phyloP scores from a whole-genome alignment of 2,797 vertebrate genomes.

The Syngnathus rostellatus region DNA sequence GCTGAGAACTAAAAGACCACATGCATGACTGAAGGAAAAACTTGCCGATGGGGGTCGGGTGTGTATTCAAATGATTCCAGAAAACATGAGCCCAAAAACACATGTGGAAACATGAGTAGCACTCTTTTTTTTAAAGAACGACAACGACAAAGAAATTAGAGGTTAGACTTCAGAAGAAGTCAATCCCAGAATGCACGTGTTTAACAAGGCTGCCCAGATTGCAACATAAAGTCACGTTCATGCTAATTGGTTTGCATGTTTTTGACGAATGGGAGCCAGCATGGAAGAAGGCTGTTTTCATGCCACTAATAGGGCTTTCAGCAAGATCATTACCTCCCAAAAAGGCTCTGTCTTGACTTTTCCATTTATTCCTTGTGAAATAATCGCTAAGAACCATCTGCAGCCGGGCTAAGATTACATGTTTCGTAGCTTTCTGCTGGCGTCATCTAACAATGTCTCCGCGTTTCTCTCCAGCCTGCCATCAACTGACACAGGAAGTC shows the following conservation, averaged over 20 bases:
- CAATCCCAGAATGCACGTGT: slow-evolving; percentile 29
- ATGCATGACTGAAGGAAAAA: not conserved
- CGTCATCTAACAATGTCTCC: slow-evolving; percentile 42
- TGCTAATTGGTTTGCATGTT: slow-evolving; percentile 32
- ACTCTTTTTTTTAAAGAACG: not conserved
- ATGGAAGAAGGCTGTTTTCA: slow-evolving; percentile 17
- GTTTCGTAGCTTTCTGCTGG: slow-evolving; percentile 33
- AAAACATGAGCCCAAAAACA: not conserved
- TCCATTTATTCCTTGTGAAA: slow-evolving; percentile 32
- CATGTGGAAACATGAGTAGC: not conserved
- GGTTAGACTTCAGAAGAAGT: slow-evolving; percentile 10
- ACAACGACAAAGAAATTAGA: not conserved
- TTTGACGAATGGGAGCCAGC: slow-evolving; percentile 26
- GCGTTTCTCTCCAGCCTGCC: slow-evolving; percentile 28
- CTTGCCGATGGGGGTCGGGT: not conserved
- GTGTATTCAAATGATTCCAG: not conserved
- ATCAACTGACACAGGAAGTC: slow-evolving; percentile 51
- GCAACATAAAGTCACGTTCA: slow-evolving; percentile 22
- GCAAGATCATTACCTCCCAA: slow-evolving; percentile 37
- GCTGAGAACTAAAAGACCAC: not conserved
- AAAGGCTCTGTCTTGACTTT: slow-evolving; percentile 30
- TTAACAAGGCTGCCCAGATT: slow-evolving; percentile 22
- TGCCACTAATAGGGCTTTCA: slow-evolving; percentile 45
- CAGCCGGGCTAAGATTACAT: slow-evolving; percentile 42
- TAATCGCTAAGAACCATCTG: slow-evolving; percentile 48